Evolutionary conservation across 1,140 invertebrate species (phyloP), one percentile per base, ranked within the genome.

Genomic region (Phymastichus coffea): DNA sequence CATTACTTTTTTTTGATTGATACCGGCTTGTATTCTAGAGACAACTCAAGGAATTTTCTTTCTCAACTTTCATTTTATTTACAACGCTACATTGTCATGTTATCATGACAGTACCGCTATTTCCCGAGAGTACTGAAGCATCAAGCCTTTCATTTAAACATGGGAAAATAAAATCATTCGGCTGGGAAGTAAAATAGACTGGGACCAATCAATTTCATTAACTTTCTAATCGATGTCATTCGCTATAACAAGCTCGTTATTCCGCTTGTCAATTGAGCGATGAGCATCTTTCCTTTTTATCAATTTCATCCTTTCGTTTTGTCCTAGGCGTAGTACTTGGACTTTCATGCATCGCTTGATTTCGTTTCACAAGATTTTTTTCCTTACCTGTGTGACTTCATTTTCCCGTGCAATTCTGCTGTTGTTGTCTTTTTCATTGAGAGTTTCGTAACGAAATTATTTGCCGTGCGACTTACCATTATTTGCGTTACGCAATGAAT

Each of bases 191-290:
- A n/a, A n/a, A n/a, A n/a, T n/a, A n/a, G n/a, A n/a, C 15, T 17
- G 10, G 19, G 30, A 22, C 26, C 41, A 35, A 58, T 51, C 25
- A 37, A 58, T 51, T 58, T 58, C 47, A 58, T 51, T 58, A 19
- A 51, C 56, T 51, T 58, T 58, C 56, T 58, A 58, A 58, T 58
- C 56, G 38, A 43, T 12, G 23, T 17, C 25, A 40, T 28, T 9
- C 55, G 43, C 0, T 15, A n/a, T 28, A 38, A 19, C 49, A 14
- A 14, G 20, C 49, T 38, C 22, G 48, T 38, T 52, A 52, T 19
- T 15, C 6, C 4, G 14, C 28, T 10, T 20, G 35, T 6, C 4
- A 38, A 23, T 38, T 20, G 10, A 19, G 10, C 37, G 49, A 51
- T 37, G 37, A 33, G 37, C 35, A 53, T 40, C 51, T 30, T 53